phyloP scores from a whole-genome alignment of 1,140 invertebrate genomes.

The Lepidurus packardi region DNA sequence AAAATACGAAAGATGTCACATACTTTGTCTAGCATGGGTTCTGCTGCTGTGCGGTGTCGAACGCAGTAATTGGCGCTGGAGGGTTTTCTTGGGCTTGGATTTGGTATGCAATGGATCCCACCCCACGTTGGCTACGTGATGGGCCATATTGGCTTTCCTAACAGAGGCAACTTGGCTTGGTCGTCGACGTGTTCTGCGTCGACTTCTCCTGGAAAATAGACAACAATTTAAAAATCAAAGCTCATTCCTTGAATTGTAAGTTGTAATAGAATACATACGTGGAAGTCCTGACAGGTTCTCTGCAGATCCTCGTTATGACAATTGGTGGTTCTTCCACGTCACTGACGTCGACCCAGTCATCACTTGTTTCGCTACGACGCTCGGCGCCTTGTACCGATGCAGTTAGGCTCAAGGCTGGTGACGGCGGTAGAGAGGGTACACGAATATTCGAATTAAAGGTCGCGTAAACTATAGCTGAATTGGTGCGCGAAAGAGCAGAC shows the following conservation, averaged over 20 bases:
- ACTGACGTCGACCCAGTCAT: constrained; percentile 39
- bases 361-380: constrained; percentile 38
- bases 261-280: constrained; percentile 3
- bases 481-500: not conserved
- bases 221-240: not conserved
- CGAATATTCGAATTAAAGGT: constrained; percentile 6
- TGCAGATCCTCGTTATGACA: constrained; percentile 19
- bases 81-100: not conserved
- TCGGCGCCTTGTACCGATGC: constrained; percentile 37
- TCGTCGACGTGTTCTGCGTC: not conserved
- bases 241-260: no score
- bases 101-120: not conserved
- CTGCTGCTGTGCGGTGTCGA: not conserved
- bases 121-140: not conserved
- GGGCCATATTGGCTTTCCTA: not conserved
- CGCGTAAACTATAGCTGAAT: constrained; percentile 19
- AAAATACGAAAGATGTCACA: not conserved
- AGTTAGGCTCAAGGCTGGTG: constrained; percentile 35
- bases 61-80: not conserved
- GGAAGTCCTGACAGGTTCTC: constrained; percentile 24
- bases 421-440: constrained; percentile 25
- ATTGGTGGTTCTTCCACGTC: constrained; percentile 35
- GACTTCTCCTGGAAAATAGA: not conserved
- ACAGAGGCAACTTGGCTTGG: not conserved
- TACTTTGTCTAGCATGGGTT: not conserved